Percentiles rank a stretch among this genome's conserved stretches.
phyloP scores from a whole-genome alignment of 53 echinoderm and acorn worm genomes.

The Glandiceps talaboti region DNA sequence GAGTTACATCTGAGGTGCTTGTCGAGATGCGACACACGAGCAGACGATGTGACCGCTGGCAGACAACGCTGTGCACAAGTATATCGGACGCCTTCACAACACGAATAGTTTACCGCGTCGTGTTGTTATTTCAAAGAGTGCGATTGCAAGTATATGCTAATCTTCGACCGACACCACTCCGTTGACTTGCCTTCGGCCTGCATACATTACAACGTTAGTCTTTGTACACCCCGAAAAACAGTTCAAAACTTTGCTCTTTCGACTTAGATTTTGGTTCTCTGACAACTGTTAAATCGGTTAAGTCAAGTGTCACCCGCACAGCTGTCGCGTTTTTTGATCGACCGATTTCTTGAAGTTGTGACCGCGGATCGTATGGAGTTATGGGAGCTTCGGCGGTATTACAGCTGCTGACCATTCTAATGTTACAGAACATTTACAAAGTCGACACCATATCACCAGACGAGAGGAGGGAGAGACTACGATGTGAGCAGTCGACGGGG shows the following conservation, averaged over 20 bases:
- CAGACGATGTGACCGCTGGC: not conserved
- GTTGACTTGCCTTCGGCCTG: not conserved
- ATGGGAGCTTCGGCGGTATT: not conserved
- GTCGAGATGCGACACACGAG: not conserved
- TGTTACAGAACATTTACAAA: not conserved
- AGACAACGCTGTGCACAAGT: not conserved
- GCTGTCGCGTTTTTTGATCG: not conserved
- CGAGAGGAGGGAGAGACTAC: not conserved
- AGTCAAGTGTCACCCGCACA: not conserved
- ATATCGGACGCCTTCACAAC: not conserved
- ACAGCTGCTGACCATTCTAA: not conserved
- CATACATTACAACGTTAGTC: not conserved
- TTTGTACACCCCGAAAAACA: not conserved
- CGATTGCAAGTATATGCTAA: not conserved
- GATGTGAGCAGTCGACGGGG: not conserved
- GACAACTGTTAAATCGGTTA: conserved; percentile 27
- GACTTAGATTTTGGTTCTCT: not conserved
- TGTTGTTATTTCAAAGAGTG: not conserved
- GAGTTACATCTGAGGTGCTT: not conserved
- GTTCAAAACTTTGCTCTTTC: conserved; percentile 3
- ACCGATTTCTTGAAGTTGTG: not conserved
- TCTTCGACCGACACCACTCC: not conserved
- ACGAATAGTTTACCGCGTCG: not conserved
- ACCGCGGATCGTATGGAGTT: not conserved
- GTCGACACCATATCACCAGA: not conserved